Evolutionary conservation across 2,888 invertebrate genomes (phyloP), one percentile per base, ranked within the genome.

Genomic region (Blera fallax): DNA sequence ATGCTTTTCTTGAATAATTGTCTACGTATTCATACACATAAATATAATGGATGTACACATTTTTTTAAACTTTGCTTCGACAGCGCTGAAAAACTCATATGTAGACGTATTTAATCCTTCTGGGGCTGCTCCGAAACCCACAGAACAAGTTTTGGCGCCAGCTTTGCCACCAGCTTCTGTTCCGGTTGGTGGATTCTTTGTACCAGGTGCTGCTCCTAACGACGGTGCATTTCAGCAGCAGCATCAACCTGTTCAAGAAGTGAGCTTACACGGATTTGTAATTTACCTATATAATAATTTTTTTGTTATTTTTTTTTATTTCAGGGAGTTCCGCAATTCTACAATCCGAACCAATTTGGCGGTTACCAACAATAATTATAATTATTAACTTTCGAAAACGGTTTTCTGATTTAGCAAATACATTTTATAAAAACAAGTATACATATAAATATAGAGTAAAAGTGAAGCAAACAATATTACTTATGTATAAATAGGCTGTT

Each of bases 61-160:
- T n/a, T n/a, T n/a, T n/a, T n/a, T n/a, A n/a, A n/a, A n/a, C 11
- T 54, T 27, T 29, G 11, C 7, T 43, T 16, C 21, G 24, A 6
- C 91, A 97, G 97, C 96, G 90, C 93, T 96, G 89, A 95, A 96
- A 92, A 96, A 96, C 90, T 95, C 96, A 81, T 98, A 98, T 92
- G 97, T 98, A 88, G 97, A 98, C 93, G 97, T 98, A 79, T 95
- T 97, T 93, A 97, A 97, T 93, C 96, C 96, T 48, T 93, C 94
- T 87, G 95, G 95, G 70, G 91, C 92, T 45, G 89, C 91, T 27
- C 88, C 91, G 10, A 90, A 91, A 74, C 88, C 90, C 34, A 88
- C 90, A 16, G 92, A 91, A 82, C 90, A 90, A 87, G 90, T 92
- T 29, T 81, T 92, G 88, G 92, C 92, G 18, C 92, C 92, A 2